Base-by-base conservation (phyloP, 2,113 vertebrate genomes). In the Geothlypis trichas region DNA sequence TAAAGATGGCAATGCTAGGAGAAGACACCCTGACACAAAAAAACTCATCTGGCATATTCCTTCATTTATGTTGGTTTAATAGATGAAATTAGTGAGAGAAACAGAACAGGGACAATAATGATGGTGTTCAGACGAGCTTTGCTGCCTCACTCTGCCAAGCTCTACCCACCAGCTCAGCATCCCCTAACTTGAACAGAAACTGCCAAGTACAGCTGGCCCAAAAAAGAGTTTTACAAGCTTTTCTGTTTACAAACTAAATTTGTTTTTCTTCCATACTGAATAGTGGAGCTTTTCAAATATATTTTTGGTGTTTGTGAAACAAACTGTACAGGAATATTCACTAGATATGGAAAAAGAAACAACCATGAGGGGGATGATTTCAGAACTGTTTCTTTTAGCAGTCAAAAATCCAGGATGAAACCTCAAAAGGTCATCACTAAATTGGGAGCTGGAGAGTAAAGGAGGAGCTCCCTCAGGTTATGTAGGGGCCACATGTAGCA, bases 41-140 rank as follows among this genome's bases (percentile, higher is more conserved):
- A 90, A 63, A 16, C 9, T 92, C 92, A 90, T 94, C 88, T 90
- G 83, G 76, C 61, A 78, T 71, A 82, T 90, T 80, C 76, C 79
- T 44, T 89, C 90, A 84, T 93, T 90, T 96, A 94, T n/a, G n/a
- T 96, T 92, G 94, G 84, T 95, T 94, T 96, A 93, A 92, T 93
- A 89, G 80, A 92, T 82, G 62, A 82, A 96, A 96, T 93, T 72
- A 90, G 72, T 39, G 68, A 81, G 76, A 75, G 88, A 95, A 95
- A 79, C 83, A 92, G 96, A 95, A 81, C 80, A 86, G 1, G 26
- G 79, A 87, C 65, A 72, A 93, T 90, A 75, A 87, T 1, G 49
- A 84, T 78, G 57, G 65, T 86, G 76, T 68, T 86, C 52, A 89
- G 76, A 86, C 0, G 3, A 82, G 90, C 35, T 83, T 65, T 68